Evolutionary conservation across 2,888 invertebrate genomes (phyloP).

Genomic region (Hedychridium roseum): DNA sequence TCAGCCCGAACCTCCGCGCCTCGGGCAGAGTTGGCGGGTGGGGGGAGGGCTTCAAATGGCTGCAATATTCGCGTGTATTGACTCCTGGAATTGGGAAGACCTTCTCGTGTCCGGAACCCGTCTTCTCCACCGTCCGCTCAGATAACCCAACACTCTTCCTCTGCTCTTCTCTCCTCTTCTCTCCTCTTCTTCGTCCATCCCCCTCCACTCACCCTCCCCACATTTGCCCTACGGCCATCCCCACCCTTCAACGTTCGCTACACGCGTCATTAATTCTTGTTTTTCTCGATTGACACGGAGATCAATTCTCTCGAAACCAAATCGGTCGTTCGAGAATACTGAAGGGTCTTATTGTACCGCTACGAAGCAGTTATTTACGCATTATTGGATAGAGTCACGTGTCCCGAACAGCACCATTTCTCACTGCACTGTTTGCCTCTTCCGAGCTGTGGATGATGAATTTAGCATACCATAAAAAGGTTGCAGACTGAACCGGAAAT

Average conservation of each 20-base stretch:
- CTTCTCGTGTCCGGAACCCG: constrained; percentile 36
- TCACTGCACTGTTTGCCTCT: too few species aligned
- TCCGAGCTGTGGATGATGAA: too few species aligned
- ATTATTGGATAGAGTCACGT: too few species aligned
- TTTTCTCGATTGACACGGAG: constrained; percentile 2
- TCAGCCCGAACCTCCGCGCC: too few species aligned
- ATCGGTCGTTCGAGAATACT: too few species aligned
- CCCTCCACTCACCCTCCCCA: background rate
- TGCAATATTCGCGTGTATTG: constrained; percentile 55
- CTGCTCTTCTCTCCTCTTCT: background rate
- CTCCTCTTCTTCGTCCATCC: background rate
- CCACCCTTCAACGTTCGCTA: background rate
- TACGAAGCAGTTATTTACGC: too few species aligned
- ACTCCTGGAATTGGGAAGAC: constrained; percentile 53
- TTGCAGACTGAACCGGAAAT: too few species aligned
- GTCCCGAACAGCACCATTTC: too few species aligned
- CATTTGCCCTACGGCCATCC: background rate
- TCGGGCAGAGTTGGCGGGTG: constrained; percentile 41
- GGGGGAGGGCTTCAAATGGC: constrained; percentile 52
- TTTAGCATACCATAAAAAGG: too few species aligned
- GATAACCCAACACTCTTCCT: constrained; percentile 32
- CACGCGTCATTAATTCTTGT: background rate
- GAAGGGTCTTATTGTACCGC: too few species aligned
- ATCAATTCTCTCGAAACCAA: too few species aligned
- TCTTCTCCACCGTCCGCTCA: constrained; percentile 13